Conservation (phyloP, 2,888 invertebrate genomes). For the Prosapia bicincta region DNA sequence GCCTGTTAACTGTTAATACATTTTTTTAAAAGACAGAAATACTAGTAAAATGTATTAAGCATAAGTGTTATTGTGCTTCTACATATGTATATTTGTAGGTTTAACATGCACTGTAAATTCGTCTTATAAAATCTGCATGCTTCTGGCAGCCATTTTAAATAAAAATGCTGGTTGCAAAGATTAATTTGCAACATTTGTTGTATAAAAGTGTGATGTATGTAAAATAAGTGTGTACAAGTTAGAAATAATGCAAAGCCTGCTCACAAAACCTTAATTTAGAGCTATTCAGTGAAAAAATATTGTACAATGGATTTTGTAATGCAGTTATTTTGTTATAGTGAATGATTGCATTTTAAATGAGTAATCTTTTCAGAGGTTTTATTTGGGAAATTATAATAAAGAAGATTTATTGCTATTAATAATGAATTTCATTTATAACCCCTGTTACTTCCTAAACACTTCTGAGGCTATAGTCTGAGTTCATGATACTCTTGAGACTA, state of each 20-base stretch:
- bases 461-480: no score
- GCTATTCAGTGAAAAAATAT: constrained; percentile 7
- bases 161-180: neutral
- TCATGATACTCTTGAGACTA: no score
- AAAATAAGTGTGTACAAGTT: neutral
- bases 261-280: constrained; percentile 9
- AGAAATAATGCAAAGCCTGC: constrained; percentile 19
- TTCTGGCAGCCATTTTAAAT: neutral
- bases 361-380: constrained; percentile 25
- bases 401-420: neutral
- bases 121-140: neutral
- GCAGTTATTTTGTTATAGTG: constrained; percentile 26
- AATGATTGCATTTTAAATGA: constrained; percentile 21
- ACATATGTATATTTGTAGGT: neutral
- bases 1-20: neutral
- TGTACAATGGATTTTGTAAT: constrained; percentile 26
- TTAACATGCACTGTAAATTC: neutral
- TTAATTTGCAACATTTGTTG: constrained; percentile 1
- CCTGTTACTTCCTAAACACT: no score
- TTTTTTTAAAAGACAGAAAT: neutral
- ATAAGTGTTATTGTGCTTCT: neutral
- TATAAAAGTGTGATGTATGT: constrained; percentile 11
- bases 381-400: constrained; percentile 29
- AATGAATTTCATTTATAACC: neutral
- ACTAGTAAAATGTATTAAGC: neutral